phyloP scores from a whole-genome alignment of 2,113 vertebrate species.

The Hemicordylus capensis region DNA sequence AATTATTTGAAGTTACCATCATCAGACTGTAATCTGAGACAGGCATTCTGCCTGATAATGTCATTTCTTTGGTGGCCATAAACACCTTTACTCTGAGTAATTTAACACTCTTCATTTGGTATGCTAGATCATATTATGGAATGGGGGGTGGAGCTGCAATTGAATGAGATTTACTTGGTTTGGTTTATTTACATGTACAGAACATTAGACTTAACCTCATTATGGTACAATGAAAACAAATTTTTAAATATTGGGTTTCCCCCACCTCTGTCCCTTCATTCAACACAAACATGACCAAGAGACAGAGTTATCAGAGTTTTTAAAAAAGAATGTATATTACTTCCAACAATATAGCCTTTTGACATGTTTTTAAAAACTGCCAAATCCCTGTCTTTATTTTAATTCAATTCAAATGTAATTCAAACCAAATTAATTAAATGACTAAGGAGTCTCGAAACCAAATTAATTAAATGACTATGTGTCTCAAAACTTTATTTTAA shows the following conservation, averaged over 20 bases:
- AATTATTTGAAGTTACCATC: conserved; percentile 63
- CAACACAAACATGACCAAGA: conserved; percentile 59
- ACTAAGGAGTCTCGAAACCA: conserved; percentile 41
- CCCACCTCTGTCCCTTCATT: conserved; percentile 41
- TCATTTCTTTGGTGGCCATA: conserved; percentile 71
- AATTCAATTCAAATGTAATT: conserved; percentile 50
- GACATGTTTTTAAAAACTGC: conserved; percentile 52
- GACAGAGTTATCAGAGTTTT: conserved; percentile 62
- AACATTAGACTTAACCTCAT: conserved; percentile 24
- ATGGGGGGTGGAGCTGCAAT: conserved; percentile 1
- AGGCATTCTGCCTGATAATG: conserved; percentile 70
- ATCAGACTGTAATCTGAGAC: conserved; percentile 69
- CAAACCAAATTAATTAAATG: conserved; percentile 60
- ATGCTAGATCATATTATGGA: conserved; percentile 36
- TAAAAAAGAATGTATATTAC: conserved; percentile 61
- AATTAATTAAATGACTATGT: conserved; percentile 60
- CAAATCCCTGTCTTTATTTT: conserved; percentile 48
- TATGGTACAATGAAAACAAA: conserved; percentile 22
- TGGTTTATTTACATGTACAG: conserved; percentile 37
- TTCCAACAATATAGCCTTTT: conserved; percentile 55
- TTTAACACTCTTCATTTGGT: conserved; percentile 66
- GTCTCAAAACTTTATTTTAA: conserved; percentile 60
- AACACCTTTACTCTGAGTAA: conserved; percentile 69
- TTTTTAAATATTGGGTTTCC: conserved; percentile 54
- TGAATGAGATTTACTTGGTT: conserved; percentile 37